These are phyloP conservation scores for Diploptera punctata DNA, from an alignment of 2,888 invertebrate genomes.

Conservation along the genomic window DNA sequence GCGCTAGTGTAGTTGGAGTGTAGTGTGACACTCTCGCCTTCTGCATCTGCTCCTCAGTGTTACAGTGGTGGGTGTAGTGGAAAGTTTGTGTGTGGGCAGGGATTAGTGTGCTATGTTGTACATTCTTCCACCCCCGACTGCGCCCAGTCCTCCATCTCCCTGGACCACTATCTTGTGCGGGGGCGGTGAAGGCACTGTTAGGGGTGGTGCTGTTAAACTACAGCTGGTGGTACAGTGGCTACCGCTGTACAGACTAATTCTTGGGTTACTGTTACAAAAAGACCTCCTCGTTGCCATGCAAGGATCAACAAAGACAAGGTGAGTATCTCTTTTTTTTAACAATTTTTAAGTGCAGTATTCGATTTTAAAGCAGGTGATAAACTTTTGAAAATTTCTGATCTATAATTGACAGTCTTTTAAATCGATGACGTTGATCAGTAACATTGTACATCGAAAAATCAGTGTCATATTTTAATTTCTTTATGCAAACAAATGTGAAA, in stretches of 20 bases:
- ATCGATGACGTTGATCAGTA: too few species aligned
- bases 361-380: too few species aligned
- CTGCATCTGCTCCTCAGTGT: too few species aligned
- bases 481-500: too few species aligned
- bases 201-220: constrained; percentile 32
- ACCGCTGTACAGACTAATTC: constrained; percentile 10
- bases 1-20: too few species aligned
- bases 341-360: too few species aligned
- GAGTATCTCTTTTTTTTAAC: too few species aligned
- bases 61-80: neutral
- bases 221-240: constrained; percentile 23
- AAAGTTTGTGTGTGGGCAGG: constrained; percentile 20
- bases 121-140: constrained; percentile 59
- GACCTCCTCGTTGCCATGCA: constrained; percentile 4
- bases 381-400: too few species aligned
- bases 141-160: constrained; percentile 57
- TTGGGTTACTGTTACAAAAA: constrained; percentile 17
- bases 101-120: constrained; percentile 54
- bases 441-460: too few species aligned
- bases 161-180: constrained; percentile 58
- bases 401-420: too few species aligned
- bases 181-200: constrained; percentile 40
- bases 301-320: neutral
- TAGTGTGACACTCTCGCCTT: too few species aligned
- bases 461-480: too few species aligned